phyloP scores from a whole-genome alignment of 2,888 invertebrate species.

The Chironomus riparius region DNA sequence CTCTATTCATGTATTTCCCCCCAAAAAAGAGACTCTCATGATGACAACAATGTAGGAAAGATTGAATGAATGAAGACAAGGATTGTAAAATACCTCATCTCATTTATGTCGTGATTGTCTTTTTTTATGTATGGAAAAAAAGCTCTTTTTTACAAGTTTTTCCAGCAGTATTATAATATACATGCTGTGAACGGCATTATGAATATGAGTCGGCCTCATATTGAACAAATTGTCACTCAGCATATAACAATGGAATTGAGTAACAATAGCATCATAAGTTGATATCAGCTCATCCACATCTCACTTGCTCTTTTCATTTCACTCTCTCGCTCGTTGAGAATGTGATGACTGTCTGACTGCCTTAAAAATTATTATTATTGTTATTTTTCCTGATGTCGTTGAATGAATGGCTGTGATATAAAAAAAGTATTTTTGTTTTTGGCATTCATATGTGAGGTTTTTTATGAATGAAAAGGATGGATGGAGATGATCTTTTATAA shows the following conservation, averaged over 20 bases:
- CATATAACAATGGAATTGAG: not conserved
- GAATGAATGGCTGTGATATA: not conserved
- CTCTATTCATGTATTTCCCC: too few species aligned
- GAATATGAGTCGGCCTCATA: not conserved
- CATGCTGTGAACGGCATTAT: not conserved
- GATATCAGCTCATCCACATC: not conserved
- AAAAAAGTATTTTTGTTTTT: not conserved
- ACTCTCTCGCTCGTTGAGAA: not conserved
- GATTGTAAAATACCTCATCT: not conserved
- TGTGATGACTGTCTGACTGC: not conserved
- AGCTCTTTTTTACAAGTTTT: too few species aligned
- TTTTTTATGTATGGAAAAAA: not conserved
- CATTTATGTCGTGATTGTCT: not conserved
- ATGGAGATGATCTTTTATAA: not conserved
- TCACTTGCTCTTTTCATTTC: not conserved
- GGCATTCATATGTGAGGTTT: not conserved
- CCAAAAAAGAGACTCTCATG: too few species aligned
- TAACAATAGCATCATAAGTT: not conserved
- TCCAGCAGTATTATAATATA: too few species aligned
- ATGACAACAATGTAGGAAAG: too few species aligned
- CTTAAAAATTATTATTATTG: not conserved
- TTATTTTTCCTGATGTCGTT: not conserved
- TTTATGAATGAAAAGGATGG: not conserved
- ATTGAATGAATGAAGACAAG: not conserved
- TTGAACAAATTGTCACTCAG: not conserved